These are phyloP conservation scores for Nipponia nippon DNA, from an alignment of 2,113 vertebrate species.

Conservation along the genomic window DNA sequence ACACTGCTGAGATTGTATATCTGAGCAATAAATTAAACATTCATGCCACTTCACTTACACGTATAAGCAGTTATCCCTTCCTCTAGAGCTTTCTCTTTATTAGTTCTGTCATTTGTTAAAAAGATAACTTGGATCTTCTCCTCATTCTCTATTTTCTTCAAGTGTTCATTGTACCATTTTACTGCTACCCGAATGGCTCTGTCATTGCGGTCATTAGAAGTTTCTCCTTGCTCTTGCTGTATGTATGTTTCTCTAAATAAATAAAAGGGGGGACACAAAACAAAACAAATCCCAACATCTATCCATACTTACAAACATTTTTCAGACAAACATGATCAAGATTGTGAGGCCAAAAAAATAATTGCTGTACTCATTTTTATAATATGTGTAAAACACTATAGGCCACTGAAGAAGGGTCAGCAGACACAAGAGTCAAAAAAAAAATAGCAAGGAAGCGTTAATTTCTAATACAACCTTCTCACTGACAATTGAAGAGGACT, in stretches of 20 bases:
- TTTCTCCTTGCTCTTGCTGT: slow-evolving; percentile 88
- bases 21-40: not conserved
- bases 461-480: not conserved
- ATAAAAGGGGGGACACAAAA: not conserved
- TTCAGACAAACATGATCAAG: not conserved
- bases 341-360: not conserved
- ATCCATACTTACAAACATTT: not conserved
- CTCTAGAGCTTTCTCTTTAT: slow-evolving; percentile 89
- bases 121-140: slow-evolving; percentile 82
- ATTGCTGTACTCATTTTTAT: not conserved
- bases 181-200: slow-evolving; percentile 90
- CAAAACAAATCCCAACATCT: not conserved
- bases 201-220: slow-evolving; percentile 92
- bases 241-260: slow-evolving; percentile 88
- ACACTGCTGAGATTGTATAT: not conserved
- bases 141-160: slow-evolving; percentile 70
- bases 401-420: not conserved
- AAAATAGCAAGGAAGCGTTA: not conserved
- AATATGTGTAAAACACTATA: not conserved
- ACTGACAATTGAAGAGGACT: not conserved
- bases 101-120: slow-evolving; percentile 90
- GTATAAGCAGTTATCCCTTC: slow-evolving; percentile 84
- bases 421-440: not conserved
- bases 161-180: slow-evolving; percentile 90
- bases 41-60: slow-evolving; percentile 74